A percentile compares a stretch with the other conserved stretches of the same genome.
Conservation (phyloP, 2,113 vertebrate genomes). For the Serranochromis macrocephalus region DNA sequence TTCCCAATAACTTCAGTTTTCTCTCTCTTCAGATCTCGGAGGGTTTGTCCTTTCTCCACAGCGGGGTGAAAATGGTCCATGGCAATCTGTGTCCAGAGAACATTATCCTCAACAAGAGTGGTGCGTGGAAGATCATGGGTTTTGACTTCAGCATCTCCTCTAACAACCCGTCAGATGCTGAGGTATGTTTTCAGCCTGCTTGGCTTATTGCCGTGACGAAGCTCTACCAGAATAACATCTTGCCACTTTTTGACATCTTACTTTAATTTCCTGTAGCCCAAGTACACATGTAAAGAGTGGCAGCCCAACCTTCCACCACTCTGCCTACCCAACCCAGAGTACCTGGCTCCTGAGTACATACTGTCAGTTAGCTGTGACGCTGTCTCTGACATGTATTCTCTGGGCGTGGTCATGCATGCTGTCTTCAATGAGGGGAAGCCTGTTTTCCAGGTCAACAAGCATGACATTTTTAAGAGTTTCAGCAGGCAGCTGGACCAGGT, state of each 20-base stretch:
- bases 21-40: slow-evolving; percentile 82
- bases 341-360: slow-evolving; percentile 97
- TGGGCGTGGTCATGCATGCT: slow-evolving; percentile 87
- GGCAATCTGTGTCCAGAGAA: slow-evolving; percentile 92
- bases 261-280: slow-evolving; percentile 66
- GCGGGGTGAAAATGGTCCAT: slow-evolving; percentile 97
- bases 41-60: slow-evolving; percentile 94
- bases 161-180: slow-evolving; percentile 86
- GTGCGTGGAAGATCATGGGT: slow-evolving; percentile 99
- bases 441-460: slow-evolving; percentile 95
- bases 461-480: slow-evolving; percentile 99
- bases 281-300: slow-evolving; percentile 96
- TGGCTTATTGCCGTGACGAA: neutral
- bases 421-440: slow-evolving; percentile 97
- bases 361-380: slow-evolving; percentile 97
- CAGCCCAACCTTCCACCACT: slow-evolving; percentile 92
- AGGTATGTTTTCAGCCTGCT: slow-evolving; percentile 64
- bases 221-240: neutral
- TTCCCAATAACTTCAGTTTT: neutral
- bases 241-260: neutral
- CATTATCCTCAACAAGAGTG: slow-evolving; percentile 96
- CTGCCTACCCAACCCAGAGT: slow-evolving; percentile 96
- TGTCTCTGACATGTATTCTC: slow-evolving; percentile 96
- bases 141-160: slow-evolving; percentile 96
- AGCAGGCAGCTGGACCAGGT: slow-evolving; percentile 97